phyloP scores from a whole-genome alignment of 2,113 vertebrate genomes.

The Carassius auratus region DNA sequence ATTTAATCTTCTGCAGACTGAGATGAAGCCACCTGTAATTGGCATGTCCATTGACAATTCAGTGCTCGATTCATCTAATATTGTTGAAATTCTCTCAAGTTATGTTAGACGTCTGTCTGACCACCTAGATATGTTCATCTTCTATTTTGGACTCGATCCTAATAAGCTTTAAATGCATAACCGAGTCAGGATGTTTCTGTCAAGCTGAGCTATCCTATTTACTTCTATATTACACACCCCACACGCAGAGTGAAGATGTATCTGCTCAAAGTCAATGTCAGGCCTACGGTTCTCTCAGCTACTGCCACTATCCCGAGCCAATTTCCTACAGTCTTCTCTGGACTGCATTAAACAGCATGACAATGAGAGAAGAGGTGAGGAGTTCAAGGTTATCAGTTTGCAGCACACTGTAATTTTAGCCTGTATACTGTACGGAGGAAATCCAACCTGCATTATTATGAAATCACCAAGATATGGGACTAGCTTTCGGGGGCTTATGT shows the following conservation, averaged over 20 bases:
- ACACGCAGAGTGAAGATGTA: conserved; percentile 66
- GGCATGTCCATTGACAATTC: neutral
- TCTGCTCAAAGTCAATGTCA: conserved; percentile 70
- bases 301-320: conserved; percentile 67
- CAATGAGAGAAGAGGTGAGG: conserved; percentile 45
- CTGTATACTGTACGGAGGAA: conserved; percentile 47
- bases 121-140: neutral
- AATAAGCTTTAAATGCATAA: conserved; percentile 38
- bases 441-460: conserved; percentile 63
- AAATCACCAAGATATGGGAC: conserved; percentile 65
- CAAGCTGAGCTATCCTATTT: conserved; percentile 34
- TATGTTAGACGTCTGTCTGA: conserved; percentile 9
- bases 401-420: conserved; percentile 41
- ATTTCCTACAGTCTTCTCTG: conserved; percentile 59
- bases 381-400: conserved; percentile 61
- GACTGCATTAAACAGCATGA: conserved; percentile 52
- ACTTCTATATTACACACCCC: conserved; percentile 44
- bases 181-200: conserved; percentile 21
- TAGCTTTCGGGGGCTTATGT: conserved; percentile 66
- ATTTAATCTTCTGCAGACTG: neutral
- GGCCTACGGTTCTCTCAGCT: conserved; percentile 64
- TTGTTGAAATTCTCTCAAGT: conserved; percentile 10
- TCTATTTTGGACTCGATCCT: conserved; percentile 20
- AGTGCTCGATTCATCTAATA: neutral
- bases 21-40: neutral